phyloP scores from a whole-genome alignment of 2,113 vertebrate genomes.

The Thalassarche chlororhynchos region DNA sequence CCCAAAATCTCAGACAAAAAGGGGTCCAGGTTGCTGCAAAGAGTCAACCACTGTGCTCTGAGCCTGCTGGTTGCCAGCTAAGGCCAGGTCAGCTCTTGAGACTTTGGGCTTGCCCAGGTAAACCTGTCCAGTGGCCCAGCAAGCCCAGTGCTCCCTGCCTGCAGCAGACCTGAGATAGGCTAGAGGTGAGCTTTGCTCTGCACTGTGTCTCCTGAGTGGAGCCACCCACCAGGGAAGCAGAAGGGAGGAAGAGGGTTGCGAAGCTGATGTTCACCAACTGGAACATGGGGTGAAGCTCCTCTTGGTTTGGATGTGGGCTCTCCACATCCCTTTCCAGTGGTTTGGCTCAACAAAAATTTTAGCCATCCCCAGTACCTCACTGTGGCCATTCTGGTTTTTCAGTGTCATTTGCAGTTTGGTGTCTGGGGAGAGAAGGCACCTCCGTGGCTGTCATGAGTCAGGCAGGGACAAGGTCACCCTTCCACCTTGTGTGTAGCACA shows the following conservation, averaged over 20 bases:
- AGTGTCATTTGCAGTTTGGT: background rate
- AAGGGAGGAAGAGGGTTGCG: background rate
- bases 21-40: background rate
- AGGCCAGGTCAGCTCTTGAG: background rate
- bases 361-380: background rate
- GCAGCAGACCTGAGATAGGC: background rate
- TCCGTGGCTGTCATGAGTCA: background rate
- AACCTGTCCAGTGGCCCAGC: background rate
- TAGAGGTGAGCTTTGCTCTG: background rate
- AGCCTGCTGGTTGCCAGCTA: background rate
- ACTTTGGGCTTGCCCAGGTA: background rate
- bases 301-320: fast-evolving
- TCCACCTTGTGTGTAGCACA: fast-evolving
- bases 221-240: background rate
- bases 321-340: too few relatives aligned
- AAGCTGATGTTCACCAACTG: background rate
- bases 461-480: background rate
- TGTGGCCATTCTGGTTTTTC: background rate
- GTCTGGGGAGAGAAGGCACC: background rate
- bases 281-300: background rate
- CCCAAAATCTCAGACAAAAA: background rate
- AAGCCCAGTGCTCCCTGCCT: background rate
- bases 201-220: background rate
- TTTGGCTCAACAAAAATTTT: background rate
- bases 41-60: background rate